Conservation (phyloP, 1,140 invertebrate species). For the Sitobion miscanthi region DNA sequence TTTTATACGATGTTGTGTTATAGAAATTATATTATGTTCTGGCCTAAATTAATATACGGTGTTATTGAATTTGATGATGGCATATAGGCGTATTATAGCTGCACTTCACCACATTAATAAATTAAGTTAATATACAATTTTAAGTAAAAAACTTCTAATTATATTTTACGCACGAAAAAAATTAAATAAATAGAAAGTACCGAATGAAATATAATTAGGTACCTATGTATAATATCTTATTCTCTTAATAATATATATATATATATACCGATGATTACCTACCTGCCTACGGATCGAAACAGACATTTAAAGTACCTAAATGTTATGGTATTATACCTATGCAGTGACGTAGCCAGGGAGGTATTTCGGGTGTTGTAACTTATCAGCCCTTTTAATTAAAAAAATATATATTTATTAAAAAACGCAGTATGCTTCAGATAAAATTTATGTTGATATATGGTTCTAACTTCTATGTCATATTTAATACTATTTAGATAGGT, state of each 20-base stretch:
- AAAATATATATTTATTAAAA: too few species aligned
- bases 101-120: neutral
- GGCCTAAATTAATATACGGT: neutral
- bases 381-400: too few species aligned
- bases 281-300: too few species aligned
- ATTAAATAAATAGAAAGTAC: conserved; percentile 8
- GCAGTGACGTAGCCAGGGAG: too few species aligned
- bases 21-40: conserved; percentile 5
- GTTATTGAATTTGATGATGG: neutral
- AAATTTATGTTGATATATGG: too few species aligned
- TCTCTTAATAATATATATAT: neutral
- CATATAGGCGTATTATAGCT: neutral
- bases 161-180: neutral
- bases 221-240: neutral
- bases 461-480: too few species aligned
- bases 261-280: neutral
- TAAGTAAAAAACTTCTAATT: neutral
- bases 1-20: conserved; percentile 1
- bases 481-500: too few species aligned
- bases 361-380: too few species aligned
- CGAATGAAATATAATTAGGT: neutral
- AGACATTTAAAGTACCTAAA: too few species aligned
- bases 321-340: too few species aligned
- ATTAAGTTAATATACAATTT: neutral
- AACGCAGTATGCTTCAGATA: too few species aligned